Percentiles rank a stretch among this genome's conserved stretches.
Evolutionary conservation across 1,140 invertebrate genomes (phyloP).

Genomic region (Tetramorium simillimum): DNA sequence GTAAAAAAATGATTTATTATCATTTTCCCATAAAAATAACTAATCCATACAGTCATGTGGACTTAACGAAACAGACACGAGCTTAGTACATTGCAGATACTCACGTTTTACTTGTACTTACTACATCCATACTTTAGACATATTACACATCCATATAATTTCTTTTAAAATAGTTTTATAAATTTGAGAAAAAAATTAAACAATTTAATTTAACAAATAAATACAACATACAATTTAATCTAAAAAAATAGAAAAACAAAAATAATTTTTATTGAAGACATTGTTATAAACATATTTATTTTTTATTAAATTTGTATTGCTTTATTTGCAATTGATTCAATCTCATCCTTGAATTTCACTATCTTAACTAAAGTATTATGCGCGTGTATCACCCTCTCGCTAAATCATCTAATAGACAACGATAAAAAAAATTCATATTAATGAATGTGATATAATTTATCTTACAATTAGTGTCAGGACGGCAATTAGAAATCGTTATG

Average conservation of each 20-base stretch:
- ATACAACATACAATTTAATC: background rate
- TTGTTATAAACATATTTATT: background rate
- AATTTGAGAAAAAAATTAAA: background rate
- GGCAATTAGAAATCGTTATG: background rate
- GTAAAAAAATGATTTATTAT: no score
- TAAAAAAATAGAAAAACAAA: background rate
- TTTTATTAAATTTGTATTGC: background rate
- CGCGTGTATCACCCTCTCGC: background rate
- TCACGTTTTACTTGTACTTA: no score
- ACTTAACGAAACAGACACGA: no score
- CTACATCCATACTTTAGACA: background rate
- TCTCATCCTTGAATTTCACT: background rate
- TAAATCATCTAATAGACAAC: background rate
- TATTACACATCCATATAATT: background rate
- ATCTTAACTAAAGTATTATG: background rate
- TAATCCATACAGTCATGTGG: no score
- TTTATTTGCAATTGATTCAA: background rate
- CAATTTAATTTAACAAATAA: no score
- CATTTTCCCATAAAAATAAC: no score
- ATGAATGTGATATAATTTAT: slow-evolving; percentile 14
- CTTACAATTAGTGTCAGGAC: background rate
- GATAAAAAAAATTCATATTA: background rate
- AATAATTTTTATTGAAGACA: background rate
- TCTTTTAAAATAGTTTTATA: background rate
- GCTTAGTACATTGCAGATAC: no score